Conservation (phyloP, 2,888 invertebrate genomes). For the Notocelia uddmanniana region DNA sequence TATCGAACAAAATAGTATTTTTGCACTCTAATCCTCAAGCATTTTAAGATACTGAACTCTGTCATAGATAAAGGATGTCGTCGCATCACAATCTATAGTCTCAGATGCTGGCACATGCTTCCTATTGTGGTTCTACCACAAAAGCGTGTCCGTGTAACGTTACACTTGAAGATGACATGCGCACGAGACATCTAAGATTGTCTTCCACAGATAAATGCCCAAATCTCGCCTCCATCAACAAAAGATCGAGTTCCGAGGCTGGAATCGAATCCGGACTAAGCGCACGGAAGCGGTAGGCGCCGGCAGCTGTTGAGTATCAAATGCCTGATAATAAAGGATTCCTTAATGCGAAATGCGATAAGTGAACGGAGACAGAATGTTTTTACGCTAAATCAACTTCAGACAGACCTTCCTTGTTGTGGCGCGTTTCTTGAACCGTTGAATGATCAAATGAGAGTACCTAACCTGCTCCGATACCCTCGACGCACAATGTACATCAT, state of each 20-base stretch:
- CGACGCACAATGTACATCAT: background rate
- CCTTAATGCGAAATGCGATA: conserved; percentile 77
- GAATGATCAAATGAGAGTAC: conserved; percentile 67
- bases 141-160: conserved; percentile 70
- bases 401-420: conserved; percentile 77
- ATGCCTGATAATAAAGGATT: conserved; percentile 76
- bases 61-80: conserved; percentile 47
- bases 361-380: conserved; percentile 72
- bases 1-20: conserved; percentile 26
- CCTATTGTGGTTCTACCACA: conserved; percentile 74
- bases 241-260: conserved; percentile 77
- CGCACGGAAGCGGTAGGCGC: conserved; percentile 82
- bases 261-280: conserved; percentile 69
- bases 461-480: conserved; percentile 49
- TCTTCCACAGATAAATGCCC: conserved; percentile 68
- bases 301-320: conserved; percentile 78
- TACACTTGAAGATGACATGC: conserved; percentile 71
- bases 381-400: conserved; percentile 80
- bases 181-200: conserved; percentile 79
- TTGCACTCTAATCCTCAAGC: conserved; percentile 20
- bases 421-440: conserved; percentile 66
- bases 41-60: conserved; percentile 35
- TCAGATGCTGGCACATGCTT: conserved; percentile 67
- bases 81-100: conserved; percentile 47
- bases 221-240: conserved; percentile 80